These are phyloP conservation scores for Nebria ingens DNA, from an alignment of 1,140 invertebrate species.

Conservation along the genomic window DNA sequence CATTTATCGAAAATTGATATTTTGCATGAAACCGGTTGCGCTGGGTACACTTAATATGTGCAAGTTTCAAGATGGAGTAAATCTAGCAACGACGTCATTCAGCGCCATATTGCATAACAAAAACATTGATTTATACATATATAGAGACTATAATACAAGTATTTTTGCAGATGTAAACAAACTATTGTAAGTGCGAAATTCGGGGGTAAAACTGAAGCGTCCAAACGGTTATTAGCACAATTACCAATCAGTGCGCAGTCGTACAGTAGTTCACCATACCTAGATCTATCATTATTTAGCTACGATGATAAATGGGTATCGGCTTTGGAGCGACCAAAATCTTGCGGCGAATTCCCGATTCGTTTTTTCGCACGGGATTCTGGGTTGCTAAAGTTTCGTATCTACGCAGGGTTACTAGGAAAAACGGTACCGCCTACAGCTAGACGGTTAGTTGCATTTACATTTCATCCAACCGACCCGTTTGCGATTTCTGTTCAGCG, in stretches of 20 bases:
- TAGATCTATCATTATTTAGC: conserved; percentile 86
- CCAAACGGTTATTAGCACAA: conserved; percentile 80
- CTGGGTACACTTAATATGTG: no score
- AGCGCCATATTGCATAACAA: no score
- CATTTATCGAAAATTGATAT: no score
- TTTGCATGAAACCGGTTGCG: no score
- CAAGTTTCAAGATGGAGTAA: no score
- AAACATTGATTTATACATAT: not conserved
- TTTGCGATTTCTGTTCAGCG: conserved; percentile 93
- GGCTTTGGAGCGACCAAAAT: conserved; percentile 88
- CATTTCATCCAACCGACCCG: conserved; percentile 94
- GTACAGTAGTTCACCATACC: conserved; percentile 84
- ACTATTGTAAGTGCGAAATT: conserved; percentile 80
- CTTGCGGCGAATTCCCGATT: conserved; percentile 87
- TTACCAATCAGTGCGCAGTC: conserved; percentile 93
- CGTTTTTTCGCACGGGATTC: conserved; percentile 86
- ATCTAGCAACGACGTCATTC: no score
- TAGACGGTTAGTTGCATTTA: conserved; percentile 86
- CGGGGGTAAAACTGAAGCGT: conserved; percentile 76
- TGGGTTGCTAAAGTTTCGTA: conserved; percentile 77
- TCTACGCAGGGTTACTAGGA: conserved; percentile 66
- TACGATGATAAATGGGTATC: conserved; percentile 97
- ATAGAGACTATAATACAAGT: no score
- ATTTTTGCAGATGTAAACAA: conserved; percentile 62
- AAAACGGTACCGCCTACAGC: conserved; percentile 47